phyloP scores from a whole-genome alignment of 1,140 invertebrate genomes.

The Penaeus vannamei region DNA sequence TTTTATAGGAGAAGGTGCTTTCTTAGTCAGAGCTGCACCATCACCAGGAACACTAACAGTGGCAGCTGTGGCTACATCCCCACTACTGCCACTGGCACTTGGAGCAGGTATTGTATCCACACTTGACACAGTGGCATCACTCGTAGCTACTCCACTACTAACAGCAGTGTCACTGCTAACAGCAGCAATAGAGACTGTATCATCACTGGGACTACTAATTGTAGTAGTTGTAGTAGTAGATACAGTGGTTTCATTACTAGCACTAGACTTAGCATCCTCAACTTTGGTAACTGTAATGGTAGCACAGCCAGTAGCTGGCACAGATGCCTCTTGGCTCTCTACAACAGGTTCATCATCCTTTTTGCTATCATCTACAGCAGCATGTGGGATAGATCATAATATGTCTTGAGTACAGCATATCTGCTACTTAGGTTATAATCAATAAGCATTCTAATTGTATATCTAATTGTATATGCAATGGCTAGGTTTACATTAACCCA shows the following conservation, averaged over 20 bases:
- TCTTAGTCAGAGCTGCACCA: not conserved
- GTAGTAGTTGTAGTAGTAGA: not conserved
- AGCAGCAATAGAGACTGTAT: constrained; percentile 5
- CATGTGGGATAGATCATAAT: constrained; percentile 44
- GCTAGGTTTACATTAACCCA: too few relatives aligned
- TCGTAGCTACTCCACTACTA: not conserved
- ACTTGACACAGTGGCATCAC: not conserved
- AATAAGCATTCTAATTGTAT: too few relatives aligned
- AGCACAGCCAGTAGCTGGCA: not conserved
- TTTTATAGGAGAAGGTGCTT: not conserved
- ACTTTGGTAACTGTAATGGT: not conserved
- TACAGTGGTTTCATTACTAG: not conserved
- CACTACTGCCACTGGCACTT: not conserved
- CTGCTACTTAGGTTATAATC: not conserved
- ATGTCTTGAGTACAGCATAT: constrained; percentile 9
- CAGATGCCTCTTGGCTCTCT: not conserved
- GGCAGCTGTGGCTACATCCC: not conserved
- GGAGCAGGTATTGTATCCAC: not conserved
- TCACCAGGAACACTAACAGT: not conserved
- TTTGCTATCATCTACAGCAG: constrained; percentile 56
- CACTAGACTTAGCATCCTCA: not conserved
- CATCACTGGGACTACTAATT: not conserved
- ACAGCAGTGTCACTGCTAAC: not conserved
- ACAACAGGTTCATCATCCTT: constrained; percentile 51
- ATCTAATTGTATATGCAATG: too few relatives aligned